Evolutionary conservation across 2,797 vertebrate genomes (phyloP).

Genomic region (Urocyon cinereoargenteus): DNA sequence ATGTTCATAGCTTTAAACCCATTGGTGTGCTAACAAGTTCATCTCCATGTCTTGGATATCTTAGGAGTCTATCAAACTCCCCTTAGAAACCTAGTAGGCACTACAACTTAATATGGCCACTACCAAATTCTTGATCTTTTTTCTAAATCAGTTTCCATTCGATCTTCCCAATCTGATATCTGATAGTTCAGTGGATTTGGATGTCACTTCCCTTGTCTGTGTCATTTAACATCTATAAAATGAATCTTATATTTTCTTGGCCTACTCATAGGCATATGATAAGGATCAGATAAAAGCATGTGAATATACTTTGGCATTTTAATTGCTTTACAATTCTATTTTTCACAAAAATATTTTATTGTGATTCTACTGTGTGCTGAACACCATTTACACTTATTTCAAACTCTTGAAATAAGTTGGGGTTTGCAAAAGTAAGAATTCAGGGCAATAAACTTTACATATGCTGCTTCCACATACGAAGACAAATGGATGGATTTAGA

Average conservation of each 20-base stretch:
- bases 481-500: neutral
- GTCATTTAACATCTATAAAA: neutral
- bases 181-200: neutral
- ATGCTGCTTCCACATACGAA: neutral
- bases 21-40: neutral
- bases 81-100: neutral
- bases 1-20: neutral
- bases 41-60: neutral
- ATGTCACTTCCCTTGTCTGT: neutral
- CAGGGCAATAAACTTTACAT: neutral
- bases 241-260: neutral
- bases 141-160: neutral
- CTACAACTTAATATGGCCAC: neutral
- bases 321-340: neutral
- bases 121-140: neutral
- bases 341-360: neutral
- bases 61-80: neutral
- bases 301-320: neutral
- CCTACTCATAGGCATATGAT: neutral
- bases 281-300: neutral
- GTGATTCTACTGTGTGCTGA: neutral
- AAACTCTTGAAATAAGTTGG: slow-evolving; percentile 3
- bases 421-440: neutral
- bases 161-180: neutral
- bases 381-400: neutral